Evolutionary conservation across 2,888 invertebrate genomes (phyloP), one percentile per base, ranked within the genome.

Genomic region (Agrochola circellaris): DNA sequence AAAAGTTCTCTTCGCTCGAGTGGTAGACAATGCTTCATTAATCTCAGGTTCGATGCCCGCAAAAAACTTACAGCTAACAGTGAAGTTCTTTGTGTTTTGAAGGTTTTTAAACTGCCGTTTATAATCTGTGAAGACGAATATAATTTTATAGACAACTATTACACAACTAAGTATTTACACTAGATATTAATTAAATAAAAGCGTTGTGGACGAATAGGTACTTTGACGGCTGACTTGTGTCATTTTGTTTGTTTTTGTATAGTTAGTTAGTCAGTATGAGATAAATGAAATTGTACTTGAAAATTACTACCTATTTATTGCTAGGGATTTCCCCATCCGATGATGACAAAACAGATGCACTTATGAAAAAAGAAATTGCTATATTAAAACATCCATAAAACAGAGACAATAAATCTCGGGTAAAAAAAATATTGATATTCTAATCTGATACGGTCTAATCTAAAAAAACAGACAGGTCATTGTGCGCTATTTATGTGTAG

Each of bases 11-110:
- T 56, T 0, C 51, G 56, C 34, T 71, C 60, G 65, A 77, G 34
- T 73, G 51, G 42, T 62, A 87, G 58, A 84, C 68, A 81, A 84
- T 84, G 73, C 56, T 42, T 58, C 60, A 83, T 83, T 72, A 87
- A 51, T 61, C 68, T 87, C 87, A 67, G 38, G 87, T 83, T 83
- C 87, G 80, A 83, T 42, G 87, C 51, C 79, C 80, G 79, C 38
- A 64, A 62, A 61, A 82, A 64, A 67, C 17, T 34, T 20, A 68
- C 45, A 20, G 71, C 34, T 79, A 73, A 56, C 66, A 61, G 23
- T 67, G 13, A 30, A 64, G 56, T 45, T 77, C 23, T 34, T 83
- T 65, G 62, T 75, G 48, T 26, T 42, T 76, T 83, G 58, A 65
- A 65, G 58, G 64, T 54, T 58, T 42, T 23, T 1, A 65, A 65